phyloP scores from a whole-genome alignment of 2,888 invertebrate genomes.

The Scelioninae gen. 2 region DNA sequence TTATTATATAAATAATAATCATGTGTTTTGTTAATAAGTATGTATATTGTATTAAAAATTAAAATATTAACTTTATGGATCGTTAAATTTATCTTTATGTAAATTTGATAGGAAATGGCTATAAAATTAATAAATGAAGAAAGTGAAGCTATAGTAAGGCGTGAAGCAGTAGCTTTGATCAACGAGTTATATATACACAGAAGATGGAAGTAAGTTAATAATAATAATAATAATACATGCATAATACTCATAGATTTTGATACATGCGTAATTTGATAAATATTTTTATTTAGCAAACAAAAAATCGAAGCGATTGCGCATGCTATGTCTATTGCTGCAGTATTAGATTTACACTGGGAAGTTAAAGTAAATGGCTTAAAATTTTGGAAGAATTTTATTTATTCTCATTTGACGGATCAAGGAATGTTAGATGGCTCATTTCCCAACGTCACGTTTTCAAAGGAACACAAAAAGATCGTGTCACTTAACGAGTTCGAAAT shows the following conservation, averaged over 20 bases:
- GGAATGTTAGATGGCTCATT: slow-evolving; percentile 90
- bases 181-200: slow-evolving; percentile 82
- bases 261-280: neutral
- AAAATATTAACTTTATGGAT: neutral
- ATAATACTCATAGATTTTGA: too few relatives aligned
- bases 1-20: slow-evolving; percentile 1
- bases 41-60: slow-evolving; percentile 11
- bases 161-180: slow-evolving; percentile 83
- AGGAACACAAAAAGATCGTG: slow-evolving; percentile 86
- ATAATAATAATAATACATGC: too few relatives aligned
- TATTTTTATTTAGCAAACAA: slow-evolving; percentile 64
- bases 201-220: slow-evolving; percentile 76
- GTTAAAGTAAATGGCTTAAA: slow-evolving; percentile 83
- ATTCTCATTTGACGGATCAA: slow-evolving; percentile 81
- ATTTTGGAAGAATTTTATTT: slow-evolving; percentile 84
- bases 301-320: slow-evolving; percentile 79
- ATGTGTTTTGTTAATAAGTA: slow-evolving; percentile 11
- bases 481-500: slow-evolving; percentile 83
- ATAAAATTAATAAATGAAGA: slow-evolving; percentile 80
- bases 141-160: slow-evolving; percentile 86
- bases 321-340: slow-evolving; percentile 81
- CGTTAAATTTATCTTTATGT: too few relatives aligned
- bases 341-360: slow-evolving; percentile 88
- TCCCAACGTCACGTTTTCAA: slow-evolving; percentile 87
- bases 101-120: slow-evolving; percentile 71